phyloP scores from a whole-genome alignment of 2,113 vertebrate species.

The Semicossyphus pulcher region DNA sequence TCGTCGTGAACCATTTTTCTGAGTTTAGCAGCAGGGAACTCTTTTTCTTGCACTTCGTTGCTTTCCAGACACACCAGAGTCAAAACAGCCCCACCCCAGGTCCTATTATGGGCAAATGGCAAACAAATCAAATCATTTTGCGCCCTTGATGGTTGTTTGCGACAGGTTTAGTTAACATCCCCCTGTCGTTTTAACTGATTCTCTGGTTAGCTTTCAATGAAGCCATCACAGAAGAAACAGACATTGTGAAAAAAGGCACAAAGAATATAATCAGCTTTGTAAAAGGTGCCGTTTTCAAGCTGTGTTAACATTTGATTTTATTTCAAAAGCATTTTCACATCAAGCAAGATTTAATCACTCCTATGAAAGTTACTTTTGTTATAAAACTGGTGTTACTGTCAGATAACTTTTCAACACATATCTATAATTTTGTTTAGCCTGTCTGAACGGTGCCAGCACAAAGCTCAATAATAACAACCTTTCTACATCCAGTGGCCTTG shows the following conservation, averaged over 20 bases:
- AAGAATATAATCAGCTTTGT: not conserved
- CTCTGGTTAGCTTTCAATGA: not conserved
- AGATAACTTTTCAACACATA: not conserved
- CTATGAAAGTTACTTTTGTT: not conserved
- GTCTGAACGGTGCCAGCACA: no score
- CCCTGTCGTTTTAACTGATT: not conserved
- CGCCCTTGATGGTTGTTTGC: not conserved
- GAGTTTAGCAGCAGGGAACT: not conserved
- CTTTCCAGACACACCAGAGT: not conserved
- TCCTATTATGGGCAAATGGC: not conserved
- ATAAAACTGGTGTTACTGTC: not conserved
- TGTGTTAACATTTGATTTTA: not conserved
- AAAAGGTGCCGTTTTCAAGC: not conserved
- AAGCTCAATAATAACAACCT: not conserved
- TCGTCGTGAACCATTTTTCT: not conserved
- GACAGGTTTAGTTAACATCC: not conserved
- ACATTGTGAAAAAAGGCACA: not conserved
- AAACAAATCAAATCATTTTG: not conserved
- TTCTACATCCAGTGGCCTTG: slow-evolving; percentile 8
- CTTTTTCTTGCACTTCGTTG: not conserved
- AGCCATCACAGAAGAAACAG: not conserved
- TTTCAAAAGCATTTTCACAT: not conserved
- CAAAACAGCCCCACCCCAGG: not conserved
- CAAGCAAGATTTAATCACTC: not conserved
- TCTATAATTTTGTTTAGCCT: not conserved